phyloP scores from a whole-genome alignment of 2,113 vertebrate genomes.

The Geothlypis trichas region DNA sequence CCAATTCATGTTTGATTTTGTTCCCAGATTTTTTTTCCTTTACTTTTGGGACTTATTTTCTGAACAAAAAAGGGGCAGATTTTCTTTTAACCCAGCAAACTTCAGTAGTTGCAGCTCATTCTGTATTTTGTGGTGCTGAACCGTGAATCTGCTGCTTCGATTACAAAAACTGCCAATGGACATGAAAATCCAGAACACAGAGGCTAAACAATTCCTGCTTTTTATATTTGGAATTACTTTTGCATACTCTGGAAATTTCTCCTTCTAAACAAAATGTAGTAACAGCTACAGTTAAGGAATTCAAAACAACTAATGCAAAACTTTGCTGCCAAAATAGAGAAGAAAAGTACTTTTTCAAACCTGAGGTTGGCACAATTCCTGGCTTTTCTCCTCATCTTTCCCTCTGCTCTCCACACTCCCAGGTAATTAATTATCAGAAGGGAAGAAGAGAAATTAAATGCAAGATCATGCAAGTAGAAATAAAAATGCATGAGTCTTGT shows the following conservation, averaged over 20 bases:
- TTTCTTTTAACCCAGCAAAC: constrained; percentile 9
- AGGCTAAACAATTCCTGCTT: not conserved
- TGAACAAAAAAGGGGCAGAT: not conserved
- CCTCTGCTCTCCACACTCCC: not conserved
- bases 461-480: not conserved
- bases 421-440: not conserved
- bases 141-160: constrained; percentile 27
- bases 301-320: not conserved
- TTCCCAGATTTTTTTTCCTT: not conserved
- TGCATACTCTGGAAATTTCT: not conserved
- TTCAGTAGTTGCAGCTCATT: not conserved
- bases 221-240: constrained; percentile 43
- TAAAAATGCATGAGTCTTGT: not conserved
- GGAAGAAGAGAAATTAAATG: not conserved
- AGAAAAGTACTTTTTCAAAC: not conserved
- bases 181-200: not conserved
- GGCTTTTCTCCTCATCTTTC: not conserved
- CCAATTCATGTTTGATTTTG: not conserved
- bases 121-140: not conserved
- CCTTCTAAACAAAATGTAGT: not conserved
- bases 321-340: not conserved
- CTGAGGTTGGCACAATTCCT: not conserved
- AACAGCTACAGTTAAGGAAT: not conserved
- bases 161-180: constrained; percentile 22
- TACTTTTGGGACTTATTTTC: not conserved